Evolutionary conservation across 2,888 invertebrate genomes (phyloP).

Genomic region (Congeria kusceri): DNA sequence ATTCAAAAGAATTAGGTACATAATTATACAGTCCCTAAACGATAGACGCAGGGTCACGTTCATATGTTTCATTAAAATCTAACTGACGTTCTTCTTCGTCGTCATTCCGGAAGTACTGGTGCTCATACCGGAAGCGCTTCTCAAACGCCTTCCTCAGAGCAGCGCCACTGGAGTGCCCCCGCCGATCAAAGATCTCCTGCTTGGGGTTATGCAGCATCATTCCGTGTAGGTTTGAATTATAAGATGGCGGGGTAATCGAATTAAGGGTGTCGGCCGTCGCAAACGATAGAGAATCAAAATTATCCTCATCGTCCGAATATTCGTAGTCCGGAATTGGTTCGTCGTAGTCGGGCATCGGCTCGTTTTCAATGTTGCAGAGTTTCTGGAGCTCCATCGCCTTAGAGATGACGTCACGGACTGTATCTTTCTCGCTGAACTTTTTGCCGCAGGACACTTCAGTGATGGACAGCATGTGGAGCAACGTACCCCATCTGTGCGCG

Average conservation of each 20-base stretch:
- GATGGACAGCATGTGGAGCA: slow-evolving; percentile 98
- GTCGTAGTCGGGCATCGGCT: slow-evolving; percentile 76
- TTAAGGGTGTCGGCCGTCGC: slow-evolving; percentile 55
- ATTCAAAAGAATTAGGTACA: no score
- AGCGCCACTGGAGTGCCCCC: slow-evolving; percentile 67
- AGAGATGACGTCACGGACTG: slow-evolving; percentile 72
- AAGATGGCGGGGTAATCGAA: slow-evolving; percentile 63
- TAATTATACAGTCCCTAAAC: background rate
- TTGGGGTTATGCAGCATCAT: slow-evolving; percentile 29
- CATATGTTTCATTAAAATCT: background rate
- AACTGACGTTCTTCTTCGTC: background rate
- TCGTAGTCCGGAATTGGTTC: slow-evolving; percentile 73
- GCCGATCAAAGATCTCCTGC: slow-evolving; percentile 65
- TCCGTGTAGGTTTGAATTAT: slow-evolving; percentile 59
- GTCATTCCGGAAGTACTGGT: slow-evolving; percentile 14
- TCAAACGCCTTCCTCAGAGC: slow-evolving; percentile 72
- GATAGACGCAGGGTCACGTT: background rate
- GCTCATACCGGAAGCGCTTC: slow-evolving; percentile 69
- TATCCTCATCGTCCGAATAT: slow-evolving; percentile 61
- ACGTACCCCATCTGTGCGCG: slow-evolving; percentile 98
- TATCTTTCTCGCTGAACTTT: slow-evolving; percentile 72
- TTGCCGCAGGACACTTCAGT: slow-evolving; percentile 89
- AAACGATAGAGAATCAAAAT: slow-evolving; percentile 55
- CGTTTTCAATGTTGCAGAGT: slow-evolving; percentile 76
- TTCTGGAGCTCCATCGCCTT: slow-evolving; percentile 75